Conservation (phyloP, 2,113 vertebrate genomes). For the Holacanthus passer region DNA sequence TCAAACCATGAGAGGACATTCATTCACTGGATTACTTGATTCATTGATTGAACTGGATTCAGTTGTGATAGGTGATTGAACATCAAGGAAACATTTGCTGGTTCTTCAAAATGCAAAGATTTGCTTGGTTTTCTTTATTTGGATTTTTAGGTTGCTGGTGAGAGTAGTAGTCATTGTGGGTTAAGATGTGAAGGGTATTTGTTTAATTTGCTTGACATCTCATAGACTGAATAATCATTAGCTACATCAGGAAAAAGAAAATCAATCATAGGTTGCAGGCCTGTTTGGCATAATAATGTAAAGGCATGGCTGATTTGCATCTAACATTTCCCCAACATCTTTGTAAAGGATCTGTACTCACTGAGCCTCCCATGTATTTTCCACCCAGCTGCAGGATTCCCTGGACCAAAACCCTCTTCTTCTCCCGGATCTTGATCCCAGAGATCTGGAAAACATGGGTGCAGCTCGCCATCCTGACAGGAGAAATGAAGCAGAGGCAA, state of each 20-base stretch:
- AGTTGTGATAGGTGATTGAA: too few relatives aligned
- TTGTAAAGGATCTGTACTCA: constrained; percentile 71
- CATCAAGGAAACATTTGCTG: too few relatives aligned
- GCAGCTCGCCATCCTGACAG: constrained; percentile 69
- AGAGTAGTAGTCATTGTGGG: background rate
- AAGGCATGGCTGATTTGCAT: background rate
- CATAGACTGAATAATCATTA: background rate
- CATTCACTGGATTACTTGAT: background rate
- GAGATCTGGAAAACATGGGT: constrained; percentile 83
- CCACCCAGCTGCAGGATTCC: constrained; percentile 81
- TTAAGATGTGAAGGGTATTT: background rate
- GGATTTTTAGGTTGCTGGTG: background rate
- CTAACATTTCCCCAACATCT: too few relatives aligned
- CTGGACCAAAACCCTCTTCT: constrained; percentile 76
- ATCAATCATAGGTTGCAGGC: background rate
- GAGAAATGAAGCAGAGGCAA: background rate
- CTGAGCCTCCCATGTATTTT: constrained; percentile 83
- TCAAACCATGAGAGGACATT: too few relatives aligned
- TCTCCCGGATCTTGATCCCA: constrained; percentile 75
- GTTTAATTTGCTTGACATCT: background rate
- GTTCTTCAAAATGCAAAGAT: background rate
- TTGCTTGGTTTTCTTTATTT: background rate
- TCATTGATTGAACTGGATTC: too few relatives aligned
- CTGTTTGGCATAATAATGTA: background rate
- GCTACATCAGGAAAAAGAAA: background rate